These are phyloP conservation scores for Diphyllodes magnificus DNA, from an alignment of 2,113 vertebrate genomes.

Conservation along the genomic window DNA sequence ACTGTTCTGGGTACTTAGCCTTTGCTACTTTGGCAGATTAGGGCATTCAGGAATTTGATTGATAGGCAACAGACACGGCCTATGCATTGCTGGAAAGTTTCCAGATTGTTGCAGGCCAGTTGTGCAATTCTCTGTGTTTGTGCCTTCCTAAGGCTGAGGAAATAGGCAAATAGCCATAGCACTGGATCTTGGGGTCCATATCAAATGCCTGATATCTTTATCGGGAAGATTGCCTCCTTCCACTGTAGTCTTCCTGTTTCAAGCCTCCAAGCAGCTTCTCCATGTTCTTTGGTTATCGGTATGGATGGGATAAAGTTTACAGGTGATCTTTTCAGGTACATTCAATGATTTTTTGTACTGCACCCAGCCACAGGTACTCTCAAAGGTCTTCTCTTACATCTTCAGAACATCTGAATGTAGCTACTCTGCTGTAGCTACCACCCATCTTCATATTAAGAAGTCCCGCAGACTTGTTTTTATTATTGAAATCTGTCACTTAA, in stretches of 20 bases:
- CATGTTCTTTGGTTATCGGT: background rate
- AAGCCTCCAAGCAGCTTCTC: background rate
- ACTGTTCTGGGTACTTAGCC: too few relatives aligned
- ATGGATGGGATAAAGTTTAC: background rate
- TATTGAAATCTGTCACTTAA: background rate
- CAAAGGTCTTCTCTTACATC: background rate
- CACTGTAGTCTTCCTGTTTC: background rate
- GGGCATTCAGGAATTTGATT: background rate
- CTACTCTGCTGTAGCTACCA: background rate
- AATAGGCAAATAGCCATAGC: background rate
- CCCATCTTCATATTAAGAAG: background rate
- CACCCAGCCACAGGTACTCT: background rate
- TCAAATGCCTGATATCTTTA: fast-evolving
- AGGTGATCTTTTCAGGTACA: background rate
- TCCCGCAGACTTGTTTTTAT: background rate
- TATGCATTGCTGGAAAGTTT: background rate
- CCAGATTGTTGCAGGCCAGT: background rate
- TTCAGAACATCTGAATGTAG: background rate
- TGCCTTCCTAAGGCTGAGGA: background rate
- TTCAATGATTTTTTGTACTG: background rate
- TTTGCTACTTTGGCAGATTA: background rate
- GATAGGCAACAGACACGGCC: fast-evolving
- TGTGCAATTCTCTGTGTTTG: background rate
- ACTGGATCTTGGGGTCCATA: background rate
- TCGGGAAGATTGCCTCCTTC: background rate